Evolutionary conservation across 2,888 invertebrate genomes (phyloP).

Genomic region (Microplitis deprimator): DNA sequence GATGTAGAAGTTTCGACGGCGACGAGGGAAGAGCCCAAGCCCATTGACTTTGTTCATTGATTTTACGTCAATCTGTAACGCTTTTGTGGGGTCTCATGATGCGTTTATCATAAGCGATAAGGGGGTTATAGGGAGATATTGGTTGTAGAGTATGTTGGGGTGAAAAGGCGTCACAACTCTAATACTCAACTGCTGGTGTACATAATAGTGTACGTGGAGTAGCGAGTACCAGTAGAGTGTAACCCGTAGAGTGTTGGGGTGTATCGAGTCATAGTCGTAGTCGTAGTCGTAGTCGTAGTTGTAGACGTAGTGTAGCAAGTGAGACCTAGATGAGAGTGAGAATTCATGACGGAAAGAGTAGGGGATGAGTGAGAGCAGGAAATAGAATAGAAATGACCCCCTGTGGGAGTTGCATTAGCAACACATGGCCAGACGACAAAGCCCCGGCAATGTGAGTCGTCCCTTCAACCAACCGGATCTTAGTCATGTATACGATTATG

Average conservation of each 20-base stretch:
- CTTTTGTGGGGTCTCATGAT: slow-evolving; percentile 68
- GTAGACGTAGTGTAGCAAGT: slow-evolving; percentile 30
- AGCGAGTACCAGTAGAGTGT: slow-evolving; percentile 20
- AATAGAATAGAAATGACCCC: slow-evolving; percentile 71
- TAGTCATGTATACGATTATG: slow-evolving; percentile 69
- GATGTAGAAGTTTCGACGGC: slow-evolving; percentile 40
- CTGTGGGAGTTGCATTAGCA: slow-evolving; percentile 69
- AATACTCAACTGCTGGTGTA: neutral
- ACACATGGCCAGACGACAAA: slow-evolving; percentile 71
- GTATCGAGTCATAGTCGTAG: neutral
- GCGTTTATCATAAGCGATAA: slow-evolving; percentile 70
- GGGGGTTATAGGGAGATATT: slow-evolving; percentile 48
- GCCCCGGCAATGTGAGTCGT: slow-evolving; percentile 50
- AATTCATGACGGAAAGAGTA: slow-evolving; percentile 20
- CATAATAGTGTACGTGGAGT: slow-evolving; percentile 21
- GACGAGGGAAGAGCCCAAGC: slow-evolving; percentile 53
- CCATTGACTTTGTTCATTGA: slow-evolving; percentile 72
- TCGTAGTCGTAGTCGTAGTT: neutral
- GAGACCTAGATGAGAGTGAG: slow-evolving; percentile 31
- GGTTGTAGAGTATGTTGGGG: slow-evolving; percentile 15
- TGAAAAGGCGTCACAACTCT: slow-evolving; percentile 44
- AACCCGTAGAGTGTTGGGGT: slow-evolving; percentile 24
- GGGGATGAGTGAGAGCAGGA: slow-evolving; percentile 43
- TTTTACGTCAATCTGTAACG: slow-evolving; percentile 70
- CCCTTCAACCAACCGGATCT: slow-evolving; percentile 55